Conservation (phyloP, 2,113 vertebrate species). For the Dasyornis broadbenti region DNA sequence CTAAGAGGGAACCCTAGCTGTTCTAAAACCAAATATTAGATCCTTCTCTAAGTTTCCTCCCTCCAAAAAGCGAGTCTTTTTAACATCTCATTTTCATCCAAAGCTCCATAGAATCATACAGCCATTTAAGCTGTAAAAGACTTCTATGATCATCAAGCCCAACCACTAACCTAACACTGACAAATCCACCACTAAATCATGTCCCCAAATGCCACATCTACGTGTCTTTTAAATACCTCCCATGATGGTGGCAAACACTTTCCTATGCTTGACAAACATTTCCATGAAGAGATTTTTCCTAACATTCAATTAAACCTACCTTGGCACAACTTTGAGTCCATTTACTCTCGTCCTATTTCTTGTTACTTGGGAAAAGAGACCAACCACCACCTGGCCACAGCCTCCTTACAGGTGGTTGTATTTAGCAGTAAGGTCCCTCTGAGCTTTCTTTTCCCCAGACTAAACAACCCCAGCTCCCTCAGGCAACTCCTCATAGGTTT, state of each 20-base stretch:
- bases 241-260: neutral
- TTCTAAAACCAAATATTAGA: neutral
- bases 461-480: neutral
- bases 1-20: neutral
- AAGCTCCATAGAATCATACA: neutral
- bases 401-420: neutral
- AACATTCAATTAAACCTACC: neutral
- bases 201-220: neutral
- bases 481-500: neutral
- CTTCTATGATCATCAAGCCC: neutral
- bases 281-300: neutral
- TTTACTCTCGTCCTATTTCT: neutral
- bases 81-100: neutral
- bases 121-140: neutral
- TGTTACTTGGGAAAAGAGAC: neutral
- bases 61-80: neutral
- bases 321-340: neutral
- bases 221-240: neutral
- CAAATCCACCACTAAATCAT: neutral
- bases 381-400: neutral
- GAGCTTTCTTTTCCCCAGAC: neutral
- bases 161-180: neutral
- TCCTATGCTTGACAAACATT: neutral
- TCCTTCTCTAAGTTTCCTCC: neutral
- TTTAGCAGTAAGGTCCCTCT: neutral